Conservation (phyloP, 2,888 invertebrate species). For the Sinohyriopsis cumingii region DNA sequence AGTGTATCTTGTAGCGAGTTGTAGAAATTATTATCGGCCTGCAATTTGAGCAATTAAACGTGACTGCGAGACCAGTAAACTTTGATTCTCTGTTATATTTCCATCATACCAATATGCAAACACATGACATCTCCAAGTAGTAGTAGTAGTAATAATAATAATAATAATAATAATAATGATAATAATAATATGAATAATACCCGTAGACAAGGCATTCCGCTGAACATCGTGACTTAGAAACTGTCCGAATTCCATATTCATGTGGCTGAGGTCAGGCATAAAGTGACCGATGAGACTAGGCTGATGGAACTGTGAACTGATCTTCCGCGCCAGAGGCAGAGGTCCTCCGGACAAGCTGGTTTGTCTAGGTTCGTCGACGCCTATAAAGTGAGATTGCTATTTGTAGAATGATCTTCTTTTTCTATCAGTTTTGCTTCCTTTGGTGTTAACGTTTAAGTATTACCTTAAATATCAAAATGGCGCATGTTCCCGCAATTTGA, state of each 20-base stretch:
- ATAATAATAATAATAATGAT: not conserved
- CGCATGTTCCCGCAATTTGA: no score
- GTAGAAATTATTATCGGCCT: no score
- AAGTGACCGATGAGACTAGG: not conserved
- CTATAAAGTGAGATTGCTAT: not conserved
- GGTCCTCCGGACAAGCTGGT: conserved; percentile 7
- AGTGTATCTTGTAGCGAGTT: no score
- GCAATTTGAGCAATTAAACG: no score
- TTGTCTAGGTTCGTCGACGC: conserved; percentile 13
- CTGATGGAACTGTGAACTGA: conserved; percentile 19
- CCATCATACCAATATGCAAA: no score
- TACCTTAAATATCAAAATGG: no score
- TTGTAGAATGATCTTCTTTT: no score
- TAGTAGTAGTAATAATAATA: not conserved
- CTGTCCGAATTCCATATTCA: conserved; percentile 32
- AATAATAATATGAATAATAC: conserved; percentile 8
- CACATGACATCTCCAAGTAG: not conserved
- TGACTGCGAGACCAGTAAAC: no score
- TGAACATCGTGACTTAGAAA: conserved; percentile 31
- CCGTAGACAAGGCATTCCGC: conserved; percentile 25
- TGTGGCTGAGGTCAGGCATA: conserved; percentile 15
- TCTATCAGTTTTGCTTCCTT: no score
- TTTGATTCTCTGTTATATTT: no score
- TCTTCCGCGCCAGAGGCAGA: conserved; percentile 18
- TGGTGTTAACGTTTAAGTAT: no score